These are phyloP conservation scores for Cynaeus angustus DNA, from an alignment of 2,888 invertebrate genomes.

Conservation along the genomic window DNA sequence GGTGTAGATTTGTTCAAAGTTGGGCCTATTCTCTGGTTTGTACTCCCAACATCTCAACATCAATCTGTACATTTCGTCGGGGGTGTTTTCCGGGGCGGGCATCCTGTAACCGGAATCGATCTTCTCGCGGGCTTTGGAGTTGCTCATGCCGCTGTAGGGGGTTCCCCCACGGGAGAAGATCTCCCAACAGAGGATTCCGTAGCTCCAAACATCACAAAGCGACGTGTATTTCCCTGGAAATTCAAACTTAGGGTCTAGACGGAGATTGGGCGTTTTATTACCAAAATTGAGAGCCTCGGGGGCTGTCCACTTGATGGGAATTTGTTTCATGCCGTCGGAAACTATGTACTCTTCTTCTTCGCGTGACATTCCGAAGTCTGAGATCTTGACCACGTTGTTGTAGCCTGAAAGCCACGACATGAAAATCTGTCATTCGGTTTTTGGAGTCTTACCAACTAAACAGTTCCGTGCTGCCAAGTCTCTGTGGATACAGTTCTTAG, in stretches of 20 bases:
- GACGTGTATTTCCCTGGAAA: constrained; percentile 91
- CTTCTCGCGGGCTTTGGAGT: constrained; percentile 93
- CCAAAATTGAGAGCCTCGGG: constrained; percentile 97
- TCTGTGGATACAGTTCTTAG: constrained; percentile 96
- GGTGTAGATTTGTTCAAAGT: constrained; percentile 91
- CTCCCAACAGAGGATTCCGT: constrained; percentile 97
- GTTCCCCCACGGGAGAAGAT: constrained; percentile 95
- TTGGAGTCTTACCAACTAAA: constrained; percentile 79
- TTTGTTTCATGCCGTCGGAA: constrained; percentile 98
- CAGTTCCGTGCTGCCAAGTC: constrained; percentile 97
- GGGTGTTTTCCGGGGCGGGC: constrained; percentile 92
- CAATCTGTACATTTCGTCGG: constrained; percentile 90
- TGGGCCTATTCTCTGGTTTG: constrained; percentile 91
- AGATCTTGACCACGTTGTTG: constrained; percentile 94
- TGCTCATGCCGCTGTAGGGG: constrained; percentile 95
- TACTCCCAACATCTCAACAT: constrained; percentile 97
- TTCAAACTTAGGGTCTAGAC: too few relatives aligned
- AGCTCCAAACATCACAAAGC: constrained; percentile 97
- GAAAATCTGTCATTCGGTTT: too few relatives aligned
- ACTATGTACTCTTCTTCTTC: constrained; percentile 98
- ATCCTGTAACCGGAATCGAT: constrained; percentile 97
- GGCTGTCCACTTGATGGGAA: constrained; percentile 99
- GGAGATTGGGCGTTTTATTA: constrained; percentile 62
- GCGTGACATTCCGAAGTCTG: constrained; percentile 98
- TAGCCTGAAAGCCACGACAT: constrained; percentile 73